Evolutionary conservation across 2,797 vertebrate species (phyloP), one percentile per base, ranked within the genome.

Genomic region (Sandelia bainsii): DNA sequence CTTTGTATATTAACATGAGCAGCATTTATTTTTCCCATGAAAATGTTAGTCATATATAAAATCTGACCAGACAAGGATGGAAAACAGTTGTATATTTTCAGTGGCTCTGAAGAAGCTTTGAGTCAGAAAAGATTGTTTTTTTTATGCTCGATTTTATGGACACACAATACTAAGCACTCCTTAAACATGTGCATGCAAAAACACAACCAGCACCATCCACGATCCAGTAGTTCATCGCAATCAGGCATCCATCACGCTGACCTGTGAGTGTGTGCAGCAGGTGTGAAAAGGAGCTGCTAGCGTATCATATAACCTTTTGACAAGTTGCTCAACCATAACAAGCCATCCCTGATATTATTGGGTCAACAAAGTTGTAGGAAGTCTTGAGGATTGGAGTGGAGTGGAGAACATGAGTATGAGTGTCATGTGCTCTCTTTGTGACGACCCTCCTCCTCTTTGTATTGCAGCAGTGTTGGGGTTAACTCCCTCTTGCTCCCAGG

Each of bases 341-440:
- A 71, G 70, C 87, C 62, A 77, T 89, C 81, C 81, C 82, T 75
- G 79, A 88, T 90, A 90, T 91, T 92, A 90, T 87, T 84, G 87
- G 87, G 90, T 90, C 91, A 91, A 92, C 90, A 89, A 81, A 90
- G 87, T 86, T 50, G 25, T 75, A 87, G 85, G 88, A 90, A 92
- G 91, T 90, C 81, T 87, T 80, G 61, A 46, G 87, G 89, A 92
- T 92, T 86, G 88, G 72, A 84, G 75, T 25, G 14, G 71, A 89
- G 83, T 75, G 83, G 79, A 80, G 87, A 84, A 89, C 85, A 90
- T 68, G 89, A 91, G 81, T 70, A 86, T 58, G 81, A 68, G 75
- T 37, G 86, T 74, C 74, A 62, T 84, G 82, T 34, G 59, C 70
- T 83, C 7, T 29, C 81, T 68, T 57, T 62, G 52, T 45, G 77